Percentiles rank a stretch among this genome's conserved stretches.
These are phyloP conservation scores for Drosophila koepferae DNA, from an alignment of 2,888 invertebrate species.

Conservation along the genomic window DNA sequence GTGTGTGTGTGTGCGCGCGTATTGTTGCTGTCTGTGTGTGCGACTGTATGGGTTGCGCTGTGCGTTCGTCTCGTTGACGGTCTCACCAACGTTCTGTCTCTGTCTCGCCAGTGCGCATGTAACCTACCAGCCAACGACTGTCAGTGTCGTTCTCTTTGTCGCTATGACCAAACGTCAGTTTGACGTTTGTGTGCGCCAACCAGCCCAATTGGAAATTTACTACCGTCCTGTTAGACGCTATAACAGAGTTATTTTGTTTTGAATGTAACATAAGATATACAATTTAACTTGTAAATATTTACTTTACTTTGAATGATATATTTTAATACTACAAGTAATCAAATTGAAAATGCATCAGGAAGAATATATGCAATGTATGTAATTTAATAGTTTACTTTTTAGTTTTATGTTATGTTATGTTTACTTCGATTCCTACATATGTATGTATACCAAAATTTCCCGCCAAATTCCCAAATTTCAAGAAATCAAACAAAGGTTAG, in stretches of 20 bases:
- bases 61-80: constrained; percentile 67
- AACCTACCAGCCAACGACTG: constrained; percentile 45
- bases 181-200: constrained; percentile 61
- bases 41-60: constrained; percentile 55
- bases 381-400: not conserved
- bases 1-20: constrained; percentile 25
- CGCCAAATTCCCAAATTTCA: no score
- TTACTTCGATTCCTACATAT: no score
- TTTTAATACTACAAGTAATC: no score
- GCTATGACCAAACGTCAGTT: constrained; percentile 66
- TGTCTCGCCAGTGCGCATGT: constrained; percentile 46
- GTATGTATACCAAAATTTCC: no score
- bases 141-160: constrained; percentile 74
- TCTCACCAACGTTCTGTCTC: constrained; percentile 70
- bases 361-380: not conserved
- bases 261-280: not conserved
- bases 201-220: constrained; percentile 60
- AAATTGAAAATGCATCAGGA: not conserved
- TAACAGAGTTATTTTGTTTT: constrained; percentile 17
- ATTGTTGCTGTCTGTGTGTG: constrained; percentile 26
- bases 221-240: not conserved
- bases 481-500: no score
- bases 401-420: not conserved
- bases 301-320: not conserved
- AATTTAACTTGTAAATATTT: not conserved